Evolutionary conservation across 1,140 invertebrate genomes (phyloP), one percentile per base, ranked within the genome.

Genomic region (Drosophila sulfurigaster): DNA sequence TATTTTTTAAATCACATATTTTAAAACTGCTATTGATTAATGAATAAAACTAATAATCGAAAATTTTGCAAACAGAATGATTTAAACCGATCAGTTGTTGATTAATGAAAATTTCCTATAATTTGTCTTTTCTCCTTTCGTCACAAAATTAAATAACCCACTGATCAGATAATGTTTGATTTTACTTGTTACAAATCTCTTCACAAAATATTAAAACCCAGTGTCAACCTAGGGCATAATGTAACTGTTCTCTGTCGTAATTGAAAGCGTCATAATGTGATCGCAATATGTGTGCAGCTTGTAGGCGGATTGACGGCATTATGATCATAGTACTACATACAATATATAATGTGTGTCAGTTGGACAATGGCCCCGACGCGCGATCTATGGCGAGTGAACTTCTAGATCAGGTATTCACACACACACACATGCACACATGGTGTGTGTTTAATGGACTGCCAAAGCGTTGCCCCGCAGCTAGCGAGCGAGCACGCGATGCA

Each of bases 301-400:
- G 54, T 68, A n/a, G 41, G 67, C 25, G 30, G 60, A 73, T 87
- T 30, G 51, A 71, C 45, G 60, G 41, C 77, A 83, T 72, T 20
- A 79, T 79, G 63, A 25, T 0, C 20, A 25, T 25, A 25, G 20
- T 25, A 25, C 20, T 25, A 25, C 20, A 25, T 25, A 20, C 20
- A 20, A 20, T 20, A n/a, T 48, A n/a, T 25, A 46, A 86, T 86
- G 32, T 64, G 77, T 74, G 73, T 71, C 72, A 79, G 66, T 75
- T 79, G 67, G 64, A 71, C 82, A 77, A 70, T 38, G 35, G 46
- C 41, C 49, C 48, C 48, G 43, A 16, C 38, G 38, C 38, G 38
- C 16, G 45, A 56, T 75, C 32, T 35, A 79, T 41, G 28, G 62
- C 41, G 38, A 10, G 6, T 72, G 79, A 45, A 52, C 66, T 72